Percentiles rank a stretch among this genome's conserved stretches.
These are phyloP conservation scores for Neodiprion fabricii DNA, from an alignment of 1,140 invertebrate genomes.

Conservation along the genomic window DNA sequence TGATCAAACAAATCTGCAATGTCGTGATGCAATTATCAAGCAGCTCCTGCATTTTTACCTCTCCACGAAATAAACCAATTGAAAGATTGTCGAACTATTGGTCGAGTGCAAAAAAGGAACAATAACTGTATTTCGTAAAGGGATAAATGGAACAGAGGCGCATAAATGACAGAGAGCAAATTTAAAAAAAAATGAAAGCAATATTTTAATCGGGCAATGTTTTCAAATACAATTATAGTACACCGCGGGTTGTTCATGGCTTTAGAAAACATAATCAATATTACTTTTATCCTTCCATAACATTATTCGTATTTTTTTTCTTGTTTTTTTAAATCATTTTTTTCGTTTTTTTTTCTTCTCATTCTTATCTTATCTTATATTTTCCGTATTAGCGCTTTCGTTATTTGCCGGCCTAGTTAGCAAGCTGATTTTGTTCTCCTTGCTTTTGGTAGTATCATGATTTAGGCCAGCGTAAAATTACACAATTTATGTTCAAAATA, in stretches of 20 bases:
- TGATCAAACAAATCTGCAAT: too few species aligned
- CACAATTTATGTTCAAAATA: slow-evolving; percentile 50
- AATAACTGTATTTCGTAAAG: too few species aligned
- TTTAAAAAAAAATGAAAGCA: slow-evolving; percentile 58
- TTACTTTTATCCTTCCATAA: slow-evolving; percentile 22
- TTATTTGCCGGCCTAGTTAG: slow-evolving; percentile 22
- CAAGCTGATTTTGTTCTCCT: slow-evolving; percentile 22
- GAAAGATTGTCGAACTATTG: too few species aligned
- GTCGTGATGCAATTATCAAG: too few species aligned
- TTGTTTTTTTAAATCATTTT: slow-evolving; percentile 24
- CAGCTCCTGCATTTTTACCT: too few species aligned
- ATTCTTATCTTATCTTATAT: slow-evolving; percentile 31
- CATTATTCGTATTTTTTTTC: slow-evolving; percentile 19
- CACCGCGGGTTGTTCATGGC: slow-evolving; percentile 38
- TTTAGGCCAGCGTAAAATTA: slow-evolving; percentile 42
- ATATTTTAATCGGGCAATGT: slow-evolving; percentile 52
- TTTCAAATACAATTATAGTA: slow-evolving; percentile 52
- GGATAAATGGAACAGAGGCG: too few species aligned
- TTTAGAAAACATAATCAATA: slow-evolving; percentile 33
- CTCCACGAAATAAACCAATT: too few species aligned
- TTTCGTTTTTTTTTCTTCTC: neutral
- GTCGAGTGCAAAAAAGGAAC: too few species aligned
- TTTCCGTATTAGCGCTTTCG: slow-evolving; percentile 29
- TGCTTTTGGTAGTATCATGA: slow-evolving; percentile 23
- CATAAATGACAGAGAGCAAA: neutral